phyloP scores from a whole-genome alignment of 30 jellyfish, hydroid and myxozoan species.

The Mastigias papua region DNA sequence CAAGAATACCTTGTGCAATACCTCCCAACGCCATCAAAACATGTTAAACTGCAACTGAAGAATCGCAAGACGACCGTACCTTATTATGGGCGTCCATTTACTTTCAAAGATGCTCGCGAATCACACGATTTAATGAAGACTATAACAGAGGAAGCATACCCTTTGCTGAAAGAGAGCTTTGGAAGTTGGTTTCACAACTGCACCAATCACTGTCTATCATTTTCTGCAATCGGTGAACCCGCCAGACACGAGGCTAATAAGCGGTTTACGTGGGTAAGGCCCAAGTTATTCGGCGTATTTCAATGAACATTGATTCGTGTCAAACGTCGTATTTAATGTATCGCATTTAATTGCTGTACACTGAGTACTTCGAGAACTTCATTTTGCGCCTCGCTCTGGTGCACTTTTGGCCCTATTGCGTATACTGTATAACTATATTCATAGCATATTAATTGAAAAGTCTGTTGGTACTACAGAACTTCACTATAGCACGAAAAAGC shows the following conservation, averaged over 20 bases:
- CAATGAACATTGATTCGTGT: too few species aligned
- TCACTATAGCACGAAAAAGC: too few species aligned
- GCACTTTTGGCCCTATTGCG: too few species aligned
- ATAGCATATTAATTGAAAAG: too few species aligned
- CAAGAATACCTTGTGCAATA: conserved; percentile 66
- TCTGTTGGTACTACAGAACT: too few species aligned
- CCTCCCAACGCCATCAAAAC: conserved; percentile 58
- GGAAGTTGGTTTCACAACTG: conserved; percentile 72
- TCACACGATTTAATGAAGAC: background rate
- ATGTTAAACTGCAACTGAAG: conserved; percentile 10
- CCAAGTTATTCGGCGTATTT: too few species aligned
- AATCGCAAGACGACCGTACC: conserved; percentile 46
- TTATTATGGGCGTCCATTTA: conserved; percentile 51
- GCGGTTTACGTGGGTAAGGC: conserved; percentile 73
- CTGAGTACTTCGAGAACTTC: too few species aligned
- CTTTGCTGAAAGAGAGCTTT: conserved; percentile 70
- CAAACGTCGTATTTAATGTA: too few species aligned
- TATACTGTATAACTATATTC: too few species aligned
- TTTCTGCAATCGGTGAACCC: conserved; percentile 52
- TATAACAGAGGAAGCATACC: conserved; percentile 39
- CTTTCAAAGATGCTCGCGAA: conserved; percentile 10
- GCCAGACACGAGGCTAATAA: conserved; percentile 39
- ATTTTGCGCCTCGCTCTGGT: too few species aligned
- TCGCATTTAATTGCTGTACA: too few species aligned
- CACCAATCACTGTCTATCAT: conserved; percentile 29